Percentiles rank a stretch among this genome's conserved stretches.
These are phyloP conservation scores for Mus spretus DNA, from an alignment of 2,797 vertebrate genomes.

Conservation along the genomic window DNA sequence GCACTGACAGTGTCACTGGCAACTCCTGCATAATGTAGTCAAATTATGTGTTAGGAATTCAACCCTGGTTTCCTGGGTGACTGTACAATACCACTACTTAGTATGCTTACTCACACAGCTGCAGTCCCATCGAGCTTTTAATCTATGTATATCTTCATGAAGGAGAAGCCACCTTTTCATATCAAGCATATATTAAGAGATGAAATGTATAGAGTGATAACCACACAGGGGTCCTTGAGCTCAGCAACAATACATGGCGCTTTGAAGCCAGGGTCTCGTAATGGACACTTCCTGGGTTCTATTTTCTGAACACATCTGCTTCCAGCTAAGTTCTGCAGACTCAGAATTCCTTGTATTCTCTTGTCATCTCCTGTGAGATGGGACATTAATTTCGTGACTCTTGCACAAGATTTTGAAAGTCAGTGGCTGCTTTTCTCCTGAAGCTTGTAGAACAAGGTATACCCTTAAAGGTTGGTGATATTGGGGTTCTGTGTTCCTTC, in stretches of 20 bases:
- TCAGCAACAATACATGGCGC: background rate
- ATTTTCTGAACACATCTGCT: background rate
- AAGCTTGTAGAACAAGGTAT: background rate
- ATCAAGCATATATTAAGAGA: constrained; percentile 48
- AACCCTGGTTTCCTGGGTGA: constrained; percentile 81
- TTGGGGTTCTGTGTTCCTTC: background rate
- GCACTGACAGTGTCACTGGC: constrained; percentile 53
- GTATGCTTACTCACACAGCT: constrained; percentile 75
- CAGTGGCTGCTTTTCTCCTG: background rate
- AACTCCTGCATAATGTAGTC: constrained; percentile 70
- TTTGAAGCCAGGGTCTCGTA: constrained; percentile 2
- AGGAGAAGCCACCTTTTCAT: constrained; percentile 47
- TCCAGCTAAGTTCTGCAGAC: constrained; percentile 42
- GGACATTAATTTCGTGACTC: background rate
- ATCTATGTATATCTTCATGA: constrained; percentile 72
- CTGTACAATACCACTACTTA: constrained; percentile 73
- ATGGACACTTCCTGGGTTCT: background rate
- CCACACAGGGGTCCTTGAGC: background rate
- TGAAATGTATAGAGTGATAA: constrained; percentile 13
- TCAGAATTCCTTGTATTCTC: constrained; percentile 24
- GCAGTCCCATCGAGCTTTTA: constrained; percentile 47
- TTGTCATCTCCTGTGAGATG: background rate
- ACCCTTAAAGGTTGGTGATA: background rate
- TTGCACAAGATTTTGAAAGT: constrained; percentile 1
- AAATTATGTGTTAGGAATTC: constrained; percentile 75